Conservation (phyloP, 2,113 vertebrate species). For the Phyllostomus discolor region DNA sequence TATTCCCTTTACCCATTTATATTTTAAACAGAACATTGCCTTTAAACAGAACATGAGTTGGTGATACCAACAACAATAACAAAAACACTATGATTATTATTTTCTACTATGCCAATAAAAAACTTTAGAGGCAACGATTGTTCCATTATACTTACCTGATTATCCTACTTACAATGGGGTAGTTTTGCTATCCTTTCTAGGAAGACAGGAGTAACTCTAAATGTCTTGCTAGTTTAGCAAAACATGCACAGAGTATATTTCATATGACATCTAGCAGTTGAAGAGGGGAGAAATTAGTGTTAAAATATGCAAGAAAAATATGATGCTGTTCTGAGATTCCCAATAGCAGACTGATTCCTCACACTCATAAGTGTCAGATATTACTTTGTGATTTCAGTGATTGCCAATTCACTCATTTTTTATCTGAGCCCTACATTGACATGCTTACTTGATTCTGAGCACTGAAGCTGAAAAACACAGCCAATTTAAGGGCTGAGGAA, state of each 20-base stretch:
- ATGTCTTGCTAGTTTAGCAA: not conserved
- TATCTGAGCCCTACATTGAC: not conserved
- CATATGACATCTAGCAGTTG: not conserved
- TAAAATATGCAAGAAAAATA: not conserved
- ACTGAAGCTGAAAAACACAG: not conserved
- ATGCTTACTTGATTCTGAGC: not conserved
- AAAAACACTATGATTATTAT: not conserved
- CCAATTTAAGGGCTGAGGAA: not conserved
- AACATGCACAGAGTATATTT: not conserved
- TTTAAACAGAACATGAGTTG: not conserved
- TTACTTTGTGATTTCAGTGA: not conserved
- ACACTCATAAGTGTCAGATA: not conserved
- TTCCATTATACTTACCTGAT: not conserved
- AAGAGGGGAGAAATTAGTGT: not conserved
- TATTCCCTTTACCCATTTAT: constrained; percentile 26
- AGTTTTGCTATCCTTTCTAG: not conserved
- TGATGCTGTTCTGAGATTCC: not conserved
- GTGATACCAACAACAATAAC: constrained; percentile 4
- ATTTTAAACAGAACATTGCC: constrained; percentile 13
- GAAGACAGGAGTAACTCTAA: not conserved
- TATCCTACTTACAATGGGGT: not conserved
- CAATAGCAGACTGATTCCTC: not conserved
- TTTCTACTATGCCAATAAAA: constrained; percentile 30
- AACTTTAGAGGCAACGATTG: not conserved
- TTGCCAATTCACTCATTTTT: not conserved